phyloP scores from a whole-genome alignment of 2,797 vertebrate genomes.

The Acomys russatus region DNA sequence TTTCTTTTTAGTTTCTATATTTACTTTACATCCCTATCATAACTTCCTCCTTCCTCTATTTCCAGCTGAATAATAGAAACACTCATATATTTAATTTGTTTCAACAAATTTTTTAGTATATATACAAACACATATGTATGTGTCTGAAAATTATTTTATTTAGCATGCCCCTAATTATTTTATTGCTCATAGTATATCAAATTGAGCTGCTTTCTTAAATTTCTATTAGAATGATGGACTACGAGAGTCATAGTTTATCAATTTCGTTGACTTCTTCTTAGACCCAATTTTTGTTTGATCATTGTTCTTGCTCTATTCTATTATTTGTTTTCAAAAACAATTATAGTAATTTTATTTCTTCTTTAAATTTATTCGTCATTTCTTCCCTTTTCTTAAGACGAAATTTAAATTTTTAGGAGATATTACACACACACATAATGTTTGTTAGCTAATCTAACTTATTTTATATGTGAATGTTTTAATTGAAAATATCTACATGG shows the following conservation, averaged over 20 bases:
- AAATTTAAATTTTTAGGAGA: neutral
- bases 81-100: neutral
- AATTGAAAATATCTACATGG: neutral
- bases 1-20: too few relatives aligned
- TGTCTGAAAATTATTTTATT: neutral
- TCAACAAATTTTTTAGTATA: neutral
- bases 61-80: neutral
- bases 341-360: neutral
- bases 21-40: too few relatives aligned
- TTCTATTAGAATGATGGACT: conserved; percentile 13
- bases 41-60: too few relatives aligned
- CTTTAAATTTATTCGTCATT: neutral
- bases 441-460: neutral
- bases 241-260: neutral
- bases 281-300: neutral
- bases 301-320: neutral
- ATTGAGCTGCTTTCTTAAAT: neutral
- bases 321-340: neutral
- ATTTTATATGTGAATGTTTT: neutral
- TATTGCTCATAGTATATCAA: neutral
- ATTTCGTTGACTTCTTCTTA: neutral
- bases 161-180: neutral
- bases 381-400: neutral
- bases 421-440: neutral
- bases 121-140: neutral